Evolutionary conservation across 2,113 vertebrate species (phyloP), one percentile per base, ranked within the genome.

Genomic region (Ophthalmotilapia sp.): DNA sequence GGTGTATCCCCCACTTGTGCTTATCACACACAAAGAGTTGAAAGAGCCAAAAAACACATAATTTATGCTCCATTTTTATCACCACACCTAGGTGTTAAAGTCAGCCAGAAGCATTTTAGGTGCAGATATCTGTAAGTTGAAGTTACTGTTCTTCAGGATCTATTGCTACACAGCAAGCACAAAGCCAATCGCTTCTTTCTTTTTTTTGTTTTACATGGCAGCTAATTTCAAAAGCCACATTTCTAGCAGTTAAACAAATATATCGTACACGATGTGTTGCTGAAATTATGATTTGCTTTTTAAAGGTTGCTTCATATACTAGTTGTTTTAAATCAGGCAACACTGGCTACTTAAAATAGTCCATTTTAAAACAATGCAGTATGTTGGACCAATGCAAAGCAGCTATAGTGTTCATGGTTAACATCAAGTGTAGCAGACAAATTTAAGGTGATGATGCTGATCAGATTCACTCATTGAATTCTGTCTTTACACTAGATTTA

Each of bases 61-160:
- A 45, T 42, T 17, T 70, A 70, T 73, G 14, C 65, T 6, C 6
- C 65, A 26, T 42, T 73, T 26, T 26, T 42, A 42, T 13, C 3
- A 4, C 65, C 0, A 42, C 21, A 73, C 13, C 7, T 15, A 6
- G n/a, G 0, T 0, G 5, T 26, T 15, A 26, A 45, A 14, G 3
- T 45, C 38, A 42, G 21, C 38, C 13, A 21, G 65, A 45, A 45
- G 65, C 13, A 26, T 45, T 73, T 0, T 0, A 17, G 21, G 38
- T 73, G 5, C 38, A 45, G 5, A 15, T 45, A 10, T 42, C 21
- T 70, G n/a, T 70, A 42, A 70, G 65, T 6, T 1, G 38, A 42
- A 23, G n/a, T 70, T 23, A 70, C 36, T 23, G 38, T 70, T 42
- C 38, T 70, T 70, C 65, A 9, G 38, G 12, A 45, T 45, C 38